These are phyloP conservation scores for Gadus chalcogrammus DNA, from an alignment of 2,113 vertebrate genomes.

Conservation along the genomic window DNA sequence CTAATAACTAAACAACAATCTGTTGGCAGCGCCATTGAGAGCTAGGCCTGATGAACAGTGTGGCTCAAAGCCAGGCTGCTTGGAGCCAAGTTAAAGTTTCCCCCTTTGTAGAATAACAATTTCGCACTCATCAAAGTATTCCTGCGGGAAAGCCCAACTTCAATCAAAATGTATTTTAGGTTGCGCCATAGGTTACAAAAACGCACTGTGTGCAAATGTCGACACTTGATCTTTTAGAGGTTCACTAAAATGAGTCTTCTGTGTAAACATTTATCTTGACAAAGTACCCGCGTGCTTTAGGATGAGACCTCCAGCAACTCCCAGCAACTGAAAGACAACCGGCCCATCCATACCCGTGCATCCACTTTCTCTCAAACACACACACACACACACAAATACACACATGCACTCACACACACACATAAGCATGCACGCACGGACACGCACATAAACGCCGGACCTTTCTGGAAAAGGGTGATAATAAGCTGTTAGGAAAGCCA, in stretches of 20 bases:
- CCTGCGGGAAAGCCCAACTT: conserved; percentile 31
- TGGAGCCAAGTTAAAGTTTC: background rate
- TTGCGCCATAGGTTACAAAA: conserved; percentile 21
- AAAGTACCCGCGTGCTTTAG: conserved; percentile 47
- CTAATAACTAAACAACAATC: too few species aligned
- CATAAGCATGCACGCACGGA: conserved; percentile 19
- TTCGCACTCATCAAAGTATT: background rate
- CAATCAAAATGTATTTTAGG: conserved; percentile 29
- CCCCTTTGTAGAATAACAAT: too few species aligned
- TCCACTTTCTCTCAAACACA: conserved; percentile 13
- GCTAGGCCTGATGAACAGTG: background rate
- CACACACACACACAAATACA: conserved; percentile 24
- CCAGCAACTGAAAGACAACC: conserved; percentile 10
- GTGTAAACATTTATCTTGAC: conserved; percentile 26
- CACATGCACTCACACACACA: conserved; percentile 12
- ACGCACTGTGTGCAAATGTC: conserved; percentile 3
- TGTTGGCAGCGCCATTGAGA: background rate
- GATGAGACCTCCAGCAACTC: conserved; percentile 51
- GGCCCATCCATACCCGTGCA: conserved; percentile 26
- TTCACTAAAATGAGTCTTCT: conserved; percentile 35
- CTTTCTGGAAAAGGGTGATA: conserved; percentile 55
- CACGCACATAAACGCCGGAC: conserved; percentile 39
- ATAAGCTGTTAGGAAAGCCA: conserved; percentile 73
- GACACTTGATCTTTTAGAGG: conserved; percentile 30
- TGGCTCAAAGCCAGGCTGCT: background rate